These are phyloP conservation scores for Heteromurus nitidus DNA, from an alignment of 2,888 invertebrate genomes.

Conservation along the genomic window DNA sequence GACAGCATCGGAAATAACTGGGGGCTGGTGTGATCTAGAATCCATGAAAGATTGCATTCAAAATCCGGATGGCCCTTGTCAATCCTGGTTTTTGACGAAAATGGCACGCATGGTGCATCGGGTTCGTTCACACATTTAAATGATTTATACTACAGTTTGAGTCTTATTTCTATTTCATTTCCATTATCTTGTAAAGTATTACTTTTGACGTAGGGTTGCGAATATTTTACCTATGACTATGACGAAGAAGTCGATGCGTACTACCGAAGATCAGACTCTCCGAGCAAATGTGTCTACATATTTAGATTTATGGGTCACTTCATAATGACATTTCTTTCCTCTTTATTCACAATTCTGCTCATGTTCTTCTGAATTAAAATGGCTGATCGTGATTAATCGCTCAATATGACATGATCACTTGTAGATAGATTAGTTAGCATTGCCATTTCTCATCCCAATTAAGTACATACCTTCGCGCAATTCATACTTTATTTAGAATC, in stretches of 20 bases:
- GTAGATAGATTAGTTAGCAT: no score
- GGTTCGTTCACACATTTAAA: neutral
- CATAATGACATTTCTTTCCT: slow-evolving; percentile 38
- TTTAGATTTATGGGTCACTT: slow-evolving; percentile 33
- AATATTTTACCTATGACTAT: slow-evolving; percentile 11
- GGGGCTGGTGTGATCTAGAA: slow-evolving; percentile 51
- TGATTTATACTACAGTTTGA: neutral
- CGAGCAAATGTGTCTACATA: neutral
- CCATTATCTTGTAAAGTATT: no score
- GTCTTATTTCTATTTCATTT: neutral
- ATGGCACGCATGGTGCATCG: neutral
- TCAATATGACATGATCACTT: no score
- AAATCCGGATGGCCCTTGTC: neutral
- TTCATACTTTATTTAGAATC: no score
- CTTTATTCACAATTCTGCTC: no score
- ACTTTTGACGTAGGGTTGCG: slow-evolving; percentile 19
- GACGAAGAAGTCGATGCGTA: neutral
- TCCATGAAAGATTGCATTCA: slow-evolving; percentile 19
- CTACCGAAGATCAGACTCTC: neutral
- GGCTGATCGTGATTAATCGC: no score
- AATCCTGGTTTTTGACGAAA: neutral
- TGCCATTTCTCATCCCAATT: no score
- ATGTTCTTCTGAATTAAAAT: no score
- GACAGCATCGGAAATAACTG: slow-evolving; percentile 30
- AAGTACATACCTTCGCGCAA: no score